Percentiles rank a stretch among this genome's conserved stretches.
Conservation (phyloP, 2,113 vertebrate species). For the Ictalurus furcatus region DNA sequence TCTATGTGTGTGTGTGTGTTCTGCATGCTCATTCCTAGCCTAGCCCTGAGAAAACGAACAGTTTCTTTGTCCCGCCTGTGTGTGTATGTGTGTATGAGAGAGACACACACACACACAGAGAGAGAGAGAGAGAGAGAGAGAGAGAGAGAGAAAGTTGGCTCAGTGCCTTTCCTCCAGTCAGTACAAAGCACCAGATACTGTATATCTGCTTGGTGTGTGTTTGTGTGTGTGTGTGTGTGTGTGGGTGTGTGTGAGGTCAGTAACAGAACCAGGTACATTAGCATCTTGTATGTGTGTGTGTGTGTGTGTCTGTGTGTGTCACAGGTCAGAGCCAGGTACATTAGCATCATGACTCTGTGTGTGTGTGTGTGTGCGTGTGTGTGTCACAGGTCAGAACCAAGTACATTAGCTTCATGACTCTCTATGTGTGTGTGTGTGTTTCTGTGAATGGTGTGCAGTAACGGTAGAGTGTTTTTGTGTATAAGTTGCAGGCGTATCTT, state of each 20-base stretch:
- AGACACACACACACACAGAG: no score
- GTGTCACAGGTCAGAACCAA: not conserved
- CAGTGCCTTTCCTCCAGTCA: not conserved
- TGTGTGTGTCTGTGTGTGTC: not conserved
- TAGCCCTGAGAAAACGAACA: not conserved
- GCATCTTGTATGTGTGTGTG: not conserved
- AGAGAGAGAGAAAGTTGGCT: not conserved
- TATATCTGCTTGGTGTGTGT: not conserved
- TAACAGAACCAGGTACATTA: not conserved
- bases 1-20: conserved; percentile 27
- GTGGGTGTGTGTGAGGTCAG: conserved; percentile 16
- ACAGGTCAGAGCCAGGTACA: not conserved
- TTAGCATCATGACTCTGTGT: not conserved
- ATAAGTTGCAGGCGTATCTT: conserved; percentile 62
- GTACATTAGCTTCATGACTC: not conserved
- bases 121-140: not conserved
- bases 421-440: not conserved
- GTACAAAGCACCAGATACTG: not conserved
- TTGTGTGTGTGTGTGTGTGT: not conserved
- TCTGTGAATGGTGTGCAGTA: conserved; percentile 52
- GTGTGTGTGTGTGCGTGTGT: not conserved
- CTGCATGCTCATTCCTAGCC: not conserved
- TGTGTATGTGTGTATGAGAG: conserved; percentile 1
- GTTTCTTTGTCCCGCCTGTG: not conserved
- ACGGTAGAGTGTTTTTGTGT: conserved; percentile 58